These are phyloP conservation scores for Myrmecobius fasciatus DNA, from an alignment of 2,113 vertebrate genomes.

Conservation along the genomic window DNA sequence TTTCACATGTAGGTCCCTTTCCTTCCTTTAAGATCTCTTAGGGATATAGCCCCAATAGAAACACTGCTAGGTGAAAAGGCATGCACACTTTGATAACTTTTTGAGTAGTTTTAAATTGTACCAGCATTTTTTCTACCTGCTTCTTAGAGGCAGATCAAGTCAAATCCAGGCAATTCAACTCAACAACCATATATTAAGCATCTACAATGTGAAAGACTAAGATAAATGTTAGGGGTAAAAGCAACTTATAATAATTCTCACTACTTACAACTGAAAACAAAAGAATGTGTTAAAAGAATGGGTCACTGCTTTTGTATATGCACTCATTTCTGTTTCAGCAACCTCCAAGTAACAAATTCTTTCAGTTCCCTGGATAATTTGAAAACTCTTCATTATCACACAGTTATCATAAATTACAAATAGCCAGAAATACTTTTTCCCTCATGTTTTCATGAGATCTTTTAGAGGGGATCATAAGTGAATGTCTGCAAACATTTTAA, in stretches of 20 bases:
- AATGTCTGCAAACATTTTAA: not conserved
- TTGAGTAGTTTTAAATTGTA: too few relatives aligned
- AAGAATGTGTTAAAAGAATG: not conserved
- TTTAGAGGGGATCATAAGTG: not conserved
- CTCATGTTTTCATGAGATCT: not conserved
- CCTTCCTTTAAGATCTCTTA: too few relatives aligned
- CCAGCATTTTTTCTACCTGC: not conserved
- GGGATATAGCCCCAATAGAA: too few relatives aligned
- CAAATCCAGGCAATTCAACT: not conserved
- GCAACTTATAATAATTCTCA: not conserved
- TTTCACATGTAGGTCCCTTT: too few relatives aligned
- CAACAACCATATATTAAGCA: not conserved
- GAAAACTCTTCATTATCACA: not conserved
- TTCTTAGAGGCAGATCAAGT: not conserved
- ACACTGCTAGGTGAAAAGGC: too few relatives aligned
- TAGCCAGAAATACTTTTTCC: not conserved
- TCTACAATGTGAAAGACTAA: not conserved
- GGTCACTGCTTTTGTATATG: not conserved
- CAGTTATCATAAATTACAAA: not conserved
- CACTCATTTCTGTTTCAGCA: not conserved
- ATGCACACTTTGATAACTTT: too few relatives aligned
- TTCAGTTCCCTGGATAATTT: not conserved
- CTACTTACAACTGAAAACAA: not conserved
- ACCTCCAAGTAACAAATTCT: not conserved
- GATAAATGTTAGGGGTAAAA: not conserved